Base-by-base conservation (phyloP, 2,888 invertebrate genomes). In the Scaeva pyrastri region DNA sequence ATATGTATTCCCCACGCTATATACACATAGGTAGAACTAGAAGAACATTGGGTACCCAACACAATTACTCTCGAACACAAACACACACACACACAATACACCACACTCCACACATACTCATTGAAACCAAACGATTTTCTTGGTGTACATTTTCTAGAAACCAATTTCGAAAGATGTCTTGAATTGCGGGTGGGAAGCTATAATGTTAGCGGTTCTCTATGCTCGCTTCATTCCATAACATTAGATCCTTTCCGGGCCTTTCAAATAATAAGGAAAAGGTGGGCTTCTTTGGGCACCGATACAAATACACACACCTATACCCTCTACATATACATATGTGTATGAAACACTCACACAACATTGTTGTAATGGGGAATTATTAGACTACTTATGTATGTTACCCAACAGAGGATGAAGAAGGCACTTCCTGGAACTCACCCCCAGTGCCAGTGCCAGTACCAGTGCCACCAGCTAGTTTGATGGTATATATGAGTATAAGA, bases 351-450 rank as follows among this genome's bases (percentile, higher is more conserved):
- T 68, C 39, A 48, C 50, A 56, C 14, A 55, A 36, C 70, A 23
- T 36, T 19, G 60, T 73, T 74, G 56, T 84, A 80, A 80, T 71
- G 80, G 84, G 84, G 75, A 75, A 80, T 80, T 84, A 84, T 80
- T 75, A 75, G 80, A 75, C 80, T 80, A 84, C 75, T 84, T 75
- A 75, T 71, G 71, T 70, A 75, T 71, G 71, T 70, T 72, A 60
- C 60, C 39, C 52, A 78, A 64, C 55, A 45, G 39, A 36, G 48
- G 56, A 55, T 16, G 26, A 39, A 58, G 8, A 31, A 62, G n/a
- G 26, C 31, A 60, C 52, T 36, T 66, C 26, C 45, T 66, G 66
- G 45, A 11, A n/a, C 11, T 12, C 39, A 60, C 39, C 39, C 11
- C 23, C 10, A n/a, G n/a, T n/a, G n/a, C n/a, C n/a, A n/a, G n/a